A percentile compares a stretch with the other conserved stretches of the same genome.
Conservation (phyloP, 1,140 invertebrate species). For the Lepidurus couesii region DNA sequence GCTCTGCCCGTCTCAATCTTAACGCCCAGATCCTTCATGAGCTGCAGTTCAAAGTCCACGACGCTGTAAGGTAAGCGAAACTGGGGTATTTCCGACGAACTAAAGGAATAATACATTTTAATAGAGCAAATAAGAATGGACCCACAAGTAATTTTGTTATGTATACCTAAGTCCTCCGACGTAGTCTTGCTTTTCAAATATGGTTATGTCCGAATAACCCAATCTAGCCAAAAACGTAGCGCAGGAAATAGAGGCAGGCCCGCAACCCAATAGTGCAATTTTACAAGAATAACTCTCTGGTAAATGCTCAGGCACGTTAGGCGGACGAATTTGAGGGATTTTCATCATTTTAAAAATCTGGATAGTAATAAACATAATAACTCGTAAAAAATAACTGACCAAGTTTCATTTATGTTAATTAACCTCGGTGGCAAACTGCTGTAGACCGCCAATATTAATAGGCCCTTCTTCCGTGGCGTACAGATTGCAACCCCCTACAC, state of each 20-base stretch:
- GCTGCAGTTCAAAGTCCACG: conserved; percentile 86
- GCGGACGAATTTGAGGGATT: conserved; percentile 75
- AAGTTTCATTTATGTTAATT: conserved; percentile 31
- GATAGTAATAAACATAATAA: conserved; percentile 35
- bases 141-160: background rate
- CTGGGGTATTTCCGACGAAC: conserved; percentile 93
- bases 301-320: conserved; percentile 50
- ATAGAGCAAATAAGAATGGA: background rate
- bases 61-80: conserved; percentile 88
- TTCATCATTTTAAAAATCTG: conserved; percentile 91
- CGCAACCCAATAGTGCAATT: conserved; percentile 87
- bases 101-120: conserved; percentile 44
- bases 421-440: conserved; percentile 95
- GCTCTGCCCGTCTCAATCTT: conserved; percentile 64
- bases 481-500: conserved; percentile 95
- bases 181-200: conserved; percentile 85
- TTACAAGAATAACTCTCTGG: conserved; percentile 60
- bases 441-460: conserved; percentile 96
- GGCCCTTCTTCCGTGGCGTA: conserved; percentile 91
- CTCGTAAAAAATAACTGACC: background rate
- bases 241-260: conserved; percentile 94
- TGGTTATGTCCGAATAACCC: conserved; percentile 83
- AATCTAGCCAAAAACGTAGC: conserved; percentile 89
- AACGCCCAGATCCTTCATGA: conserved; percentile 88
- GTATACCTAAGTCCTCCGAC: conserved; percentile 78